phyloP scores from a whole-genome alignment of 1,140 invertebrate genomes.

The Anoplophora glabripennis region DNA sequence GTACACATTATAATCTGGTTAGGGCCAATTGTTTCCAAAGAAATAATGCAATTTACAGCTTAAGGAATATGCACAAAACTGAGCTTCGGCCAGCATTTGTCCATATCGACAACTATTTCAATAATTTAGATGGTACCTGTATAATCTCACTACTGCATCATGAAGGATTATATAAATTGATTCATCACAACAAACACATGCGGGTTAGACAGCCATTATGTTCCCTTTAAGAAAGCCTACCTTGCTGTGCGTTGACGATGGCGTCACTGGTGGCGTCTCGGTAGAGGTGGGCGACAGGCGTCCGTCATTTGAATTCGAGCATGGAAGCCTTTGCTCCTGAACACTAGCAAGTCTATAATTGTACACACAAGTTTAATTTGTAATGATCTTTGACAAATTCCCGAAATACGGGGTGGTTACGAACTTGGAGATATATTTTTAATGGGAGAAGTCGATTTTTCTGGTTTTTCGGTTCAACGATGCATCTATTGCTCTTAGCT shows the following conservation, averaged over 20 bases:
- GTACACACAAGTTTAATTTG: no score
- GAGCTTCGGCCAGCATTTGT: no score
- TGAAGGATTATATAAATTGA: constrained; percentile 25
- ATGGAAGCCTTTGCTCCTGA: constrained; percentile 85
- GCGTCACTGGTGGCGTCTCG: constrained; percentile 61
- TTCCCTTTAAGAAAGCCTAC: constrained; percentile 47
- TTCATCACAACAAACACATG: constrained; percentile 30
- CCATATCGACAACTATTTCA: background rate
- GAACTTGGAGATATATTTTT: no score
- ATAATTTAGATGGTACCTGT: background rate
- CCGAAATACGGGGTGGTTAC: no score
- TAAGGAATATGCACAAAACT: no score
- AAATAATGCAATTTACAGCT: no score
- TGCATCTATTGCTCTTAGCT: no score
- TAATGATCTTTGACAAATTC: no score
- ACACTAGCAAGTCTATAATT: constrained; percentile 81
- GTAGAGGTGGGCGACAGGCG: constrained; percentile 60
- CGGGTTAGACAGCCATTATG: constrained; percentile 27
- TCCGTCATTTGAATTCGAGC: constrained; percentile 62
- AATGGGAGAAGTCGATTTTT: no score
- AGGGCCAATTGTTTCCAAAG: no score
- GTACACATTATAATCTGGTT: no score
- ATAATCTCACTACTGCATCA: background rate
- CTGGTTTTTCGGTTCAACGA: no score
- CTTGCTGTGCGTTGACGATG: constrained; percentile 67